These are phyloP conservation scores for Acanthosepion esculentum DNA, from an alignment of 2,888 invertebrate genomes.

Conservation along the genomic window DNA sequence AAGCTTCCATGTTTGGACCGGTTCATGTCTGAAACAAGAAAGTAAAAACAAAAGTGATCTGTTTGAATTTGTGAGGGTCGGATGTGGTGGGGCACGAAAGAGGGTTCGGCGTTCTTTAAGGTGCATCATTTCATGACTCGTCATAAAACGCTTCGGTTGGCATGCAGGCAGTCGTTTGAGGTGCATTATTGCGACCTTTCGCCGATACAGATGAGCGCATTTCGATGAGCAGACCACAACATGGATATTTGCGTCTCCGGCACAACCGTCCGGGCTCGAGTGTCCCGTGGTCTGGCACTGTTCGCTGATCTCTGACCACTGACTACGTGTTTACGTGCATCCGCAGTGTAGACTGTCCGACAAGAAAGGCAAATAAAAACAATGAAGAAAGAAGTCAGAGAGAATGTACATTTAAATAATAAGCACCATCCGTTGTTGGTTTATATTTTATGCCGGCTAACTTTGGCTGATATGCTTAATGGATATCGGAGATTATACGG, in stretches of 20 bases:
- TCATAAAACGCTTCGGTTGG: slow-evolving; percentile 11
- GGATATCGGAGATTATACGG: neutral
- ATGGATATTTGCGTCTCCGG: slow-evolving; percentile 13
- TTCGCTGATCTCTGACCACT: slow-evolving; percentile 33
- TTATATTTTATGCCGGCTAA: neutral
- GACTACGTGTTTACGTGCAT: neutral
- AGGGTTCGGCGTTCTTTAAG: neutral
- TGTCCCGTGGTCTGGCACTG: slow-evolving; percentile 33
- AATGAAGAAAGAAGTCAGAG: neutral
- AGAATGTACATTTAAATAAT: neutral
- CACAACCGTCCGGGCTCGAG: neutral
- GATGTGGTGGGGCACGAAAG: neutral
- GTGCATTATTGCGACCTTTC: slow-evolving; percentile 33
- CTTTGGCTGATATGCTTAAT: neutral
- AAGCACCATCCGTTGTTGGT: neutral
- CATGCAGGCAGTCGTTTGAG: slow-evolving; percentile 33
- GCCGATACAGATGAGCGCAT: neutral
- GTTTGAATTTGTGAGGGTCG: neutral
- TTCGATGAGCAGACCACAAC: slow-evolving; percentile 18
- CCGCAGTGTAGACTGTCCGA: neutral
- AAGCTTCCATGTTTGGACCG: neutral
- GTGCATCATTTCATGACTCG: neutral
- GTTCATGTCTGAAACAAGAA: neutral
- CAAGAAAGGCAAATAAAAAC: slow-evolving; percentile 3
- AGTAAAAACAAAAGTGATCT: neutral